phyloP scores from a whole-genome alignment of 2,888 invertebrate genomes.

The Xylota sylvarum region DNA sequence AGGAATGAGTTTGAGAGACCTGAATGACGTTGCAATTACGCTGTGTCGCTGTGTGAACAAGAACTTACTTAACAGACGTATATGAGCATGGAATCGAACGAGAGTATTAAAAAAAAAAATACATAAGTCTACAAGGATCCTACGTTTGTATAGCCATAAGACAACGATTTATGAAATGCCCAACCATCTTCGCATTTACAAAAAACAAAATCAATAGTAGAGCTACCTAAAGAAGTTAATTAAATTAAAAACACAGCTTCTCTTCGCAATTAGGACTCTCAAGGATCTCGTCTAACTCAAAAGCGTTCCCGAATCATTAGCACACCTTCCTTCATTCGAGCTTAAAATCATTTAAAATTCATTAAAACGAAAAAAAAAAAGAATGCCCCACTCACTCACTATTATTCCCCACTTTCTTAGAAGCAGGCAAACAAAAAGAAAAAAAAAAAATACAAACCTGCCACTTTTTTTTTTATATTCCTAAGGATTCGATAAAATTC shows the following conservation, averaged over 20 bases:
- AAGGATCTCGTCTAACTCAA: background rate
- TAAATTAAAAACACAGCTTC: background rate
- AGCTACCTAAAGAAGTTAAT: background rate
- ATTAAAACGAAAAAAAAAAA: slow-evolving; percentile 42
- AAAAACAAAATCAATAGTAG: too few relatives aligned
- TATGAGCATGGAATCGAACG: too few relatives aligned
- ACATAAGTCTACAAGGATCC: too few relatives aligned
- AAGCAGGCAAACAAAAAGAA: background rate
- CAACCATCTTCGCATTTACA: too few relatives aligned
- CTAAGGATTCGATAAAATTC: slow-evolving; percentile 55
- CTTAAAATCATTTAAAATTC: slow-evolving; percentile 48
- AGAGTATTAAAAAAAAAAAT: too few relatives aligned
- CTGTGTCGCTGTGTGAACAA: too few relatives aligned
- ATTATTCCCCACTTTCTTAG: slow-evolving; percentile 31
- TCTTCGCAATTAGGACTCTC: background rate
- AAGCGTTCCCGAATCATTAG: slow-evolving; percentile 36
- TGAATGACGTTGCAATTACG: too few relatives aligned
- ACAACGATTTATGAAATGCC: too few relatives aligned
- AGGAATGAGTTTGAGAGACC: too few relatives aligned
- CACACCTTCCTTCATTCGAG: slow-evolving; percentile 41
- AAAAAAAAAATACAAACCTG: background rate
- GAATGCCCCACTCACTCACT: slow-evolving; percentile 47
- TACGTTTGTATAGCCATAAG: too few relatives aligned
- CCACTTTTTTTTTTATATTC: slow-evolving; percentile 6
- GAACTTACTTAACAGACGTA: too few relatives aligned